Percentiles rank a stretch among this genome's conserved stretches.
Evolutionary conservation across 2,113 vertebrate genomes (phyloP).

Genomic region (Procavia capensis): DNA sequence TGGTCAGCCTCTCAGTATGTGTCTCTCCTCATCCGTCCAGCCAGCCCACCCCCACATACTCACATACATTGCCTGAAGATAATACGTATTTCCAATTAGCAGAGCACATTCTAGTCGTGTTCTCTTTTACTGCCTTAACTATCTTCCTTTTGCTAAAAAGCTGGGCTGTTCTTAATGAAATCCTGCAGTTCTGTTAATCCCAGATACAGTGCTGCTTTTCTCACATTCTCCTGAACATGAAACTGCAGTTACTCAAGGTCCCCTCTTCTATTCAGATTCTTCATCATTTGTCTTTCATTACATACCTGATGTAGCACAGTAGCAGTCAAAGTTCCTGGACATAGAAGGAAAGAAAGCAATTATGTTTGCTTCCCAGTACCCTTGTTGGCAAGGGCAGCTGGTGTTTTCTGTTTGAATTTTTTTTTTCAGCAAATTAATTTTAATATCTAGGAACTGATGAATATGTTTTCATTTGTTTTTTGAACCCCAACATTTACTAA

Average conservation of each 20-base stretch:
- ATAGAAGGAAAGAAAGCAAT: constrained; percentile 80
- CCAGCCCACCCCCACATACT: constrained; percentile 48
- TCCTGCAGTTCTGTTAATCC: constrained; percentile 90
- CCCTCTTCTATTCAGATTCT: constrained; percentile 81
- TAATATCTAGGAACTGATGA: constrained; percentile 56
- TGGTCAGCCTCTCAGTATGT: background rate
- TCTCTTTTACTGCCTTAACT: constrained; percentile 88
- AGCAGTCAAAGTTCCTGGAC: constrained; percentile 84
- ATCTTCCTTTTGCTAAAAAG: constrained; percentile 90
- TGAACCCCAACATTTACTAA: background rate
- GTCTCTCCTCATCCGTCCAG: constrained; percentile 29
- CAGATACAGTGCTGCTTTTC: constrained; percentile 89
- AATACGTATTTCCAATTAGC: constrained; percentile 91
- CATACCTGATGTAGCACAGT: constrained; percentile 88
- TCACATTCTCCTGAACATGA: constrained; percentile 82
- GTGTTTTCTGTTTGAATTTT: background rate
- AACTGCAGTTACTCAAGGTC: constrained; percentile 88
- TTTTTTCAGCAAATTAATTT: constrained; percentile 22
- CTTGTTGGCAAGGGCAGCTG: constrained; percentile 73
- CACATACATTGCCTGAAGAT: constrained; percentile 80
- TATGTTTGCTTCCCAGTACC: constrained; percentile 78
- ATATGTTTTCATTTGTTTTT: constrained; percentile 33
- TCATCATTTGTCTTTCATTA: constrained; percentile 87
- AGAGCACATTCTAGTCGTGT: constrained; percentile 87
- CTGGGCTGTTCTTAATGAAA: constrained; percentile 88